Base-by-base conservation (phyloP, 1,140 invertebrate species). In the Medauroidea extradentata region DNA sequence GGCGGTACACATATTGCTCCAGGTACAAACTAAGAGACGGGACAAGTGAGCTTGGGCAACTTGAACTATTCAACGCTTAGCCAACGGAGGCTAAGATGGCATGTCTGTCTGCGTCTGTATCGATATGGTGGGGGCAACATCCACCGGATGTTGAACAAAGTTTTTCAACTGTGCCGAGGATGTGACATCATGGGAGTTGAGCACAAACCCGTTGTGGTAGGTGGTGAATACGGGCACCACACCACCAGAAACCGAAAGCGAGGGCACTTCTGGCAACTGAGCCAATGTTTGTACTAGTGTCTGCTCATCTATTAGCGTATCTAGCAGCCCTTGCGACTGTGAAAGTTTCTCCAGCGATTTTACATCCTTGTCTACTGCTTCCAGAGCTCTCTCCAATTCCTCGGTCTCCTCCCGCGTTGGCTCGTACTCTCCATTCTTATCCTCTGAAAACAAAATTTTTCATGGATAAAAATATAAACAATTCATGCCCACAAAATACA, bases 301-400 rank as follows among this genome's bases (percentile, higher is more conserved):
- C 34, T 63, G 64, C 16, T 65, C 64, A 34, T 65, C 64, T 41
- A 63, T 61, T 29, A 61, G 27, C 5, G 62, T 56, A n/a, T 83
- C 79, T 58, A 82, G 66, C 29, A 82, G 67, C 56, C 80, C 79
- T 63, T 86, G 83, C 8, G 81, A 79, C 60, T 83, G 82, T 44
- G 85, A 85, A 70, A 87, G 80, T 73, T 87, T 85, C 69, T 87
- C 85, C 64, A 89, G 73, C 60, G 84, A 87, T 68, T 86, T 82
- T n/a, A 88, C 84, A 65, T 88, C 86, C 69, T 87, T 86, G 68
- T 90, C 82, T 43, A 91, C 90, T 16, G 87, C 88, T 65, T 91
- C 90, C 43, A 93, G 72, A 8, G 89, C 90, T 48, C 90, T 82
- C 71, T 91, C 89, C 64, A 93, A 73, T 70, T 92, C 90, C 64